Evolutionary conservation across 2,113 vertebrate species (phyloP).

Genomic region (Rousettus leschenaultii): DNA sequence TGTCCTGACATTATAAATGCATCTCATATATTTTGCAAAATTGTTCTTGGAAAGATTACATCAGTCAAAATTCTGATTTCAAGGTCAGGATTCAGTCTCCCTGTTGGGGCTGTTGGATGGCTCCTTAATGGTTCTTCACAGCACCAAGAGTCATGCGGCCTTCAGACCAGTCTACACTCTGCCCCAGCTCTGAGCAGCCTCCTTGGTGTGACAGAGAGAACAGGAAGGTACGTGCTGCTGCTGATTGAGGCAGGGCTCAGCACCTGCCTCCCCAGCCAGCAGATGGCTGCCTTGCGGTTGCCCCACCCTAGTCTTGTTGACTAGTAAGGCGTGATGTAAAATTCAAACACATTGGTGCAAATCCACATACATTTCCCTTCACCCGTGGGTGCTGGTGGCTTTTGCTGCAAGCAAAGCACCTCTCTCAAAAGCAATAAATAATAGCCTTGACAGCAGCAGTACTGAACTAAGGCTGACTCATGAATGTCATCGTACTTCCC

Average conservation of each 20-base stretch:
- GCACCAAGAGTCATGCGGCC: background rate
- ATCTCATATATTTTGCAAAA: background rate
- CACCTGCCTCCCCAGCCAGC: background rate
- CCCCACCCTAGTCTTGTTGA: background rate
- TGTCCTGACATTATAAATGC: background rate
- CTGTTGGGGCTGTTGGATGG: background rate
- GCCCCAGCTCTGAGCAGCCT: background rate
- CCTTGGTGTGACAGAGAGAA: background rate
- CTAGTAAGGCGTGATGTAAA: background rate
- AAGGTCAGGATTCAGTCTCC: background rate
- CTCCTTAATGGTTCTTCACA: background rate
- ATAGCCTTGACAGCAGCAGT: background rate
- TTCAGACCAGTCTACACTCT: background rate
- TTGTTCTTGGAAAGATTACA: background rate
- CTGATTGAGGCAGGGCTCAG: rapidly evolving
- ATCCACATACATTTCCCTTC: background rate
- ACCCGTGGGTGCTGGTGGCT: rapidly evolving
- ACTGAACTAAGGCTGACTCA: background rate
- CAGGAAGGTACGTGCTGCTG: rapidly evolving
- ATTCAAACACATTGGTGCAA: background rate
- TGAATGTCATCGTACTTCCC: background rate
- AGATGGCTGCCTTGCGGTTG: background rate
- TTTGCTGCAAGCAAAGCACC: background rate
- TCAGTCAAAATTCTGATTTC: background rate
- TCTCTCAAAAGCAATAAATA: constrained; percentile 6